Base-by-base conservation (phyloP, 2,113 vertebrate genomes). In the Azemiops feae region DNA sequence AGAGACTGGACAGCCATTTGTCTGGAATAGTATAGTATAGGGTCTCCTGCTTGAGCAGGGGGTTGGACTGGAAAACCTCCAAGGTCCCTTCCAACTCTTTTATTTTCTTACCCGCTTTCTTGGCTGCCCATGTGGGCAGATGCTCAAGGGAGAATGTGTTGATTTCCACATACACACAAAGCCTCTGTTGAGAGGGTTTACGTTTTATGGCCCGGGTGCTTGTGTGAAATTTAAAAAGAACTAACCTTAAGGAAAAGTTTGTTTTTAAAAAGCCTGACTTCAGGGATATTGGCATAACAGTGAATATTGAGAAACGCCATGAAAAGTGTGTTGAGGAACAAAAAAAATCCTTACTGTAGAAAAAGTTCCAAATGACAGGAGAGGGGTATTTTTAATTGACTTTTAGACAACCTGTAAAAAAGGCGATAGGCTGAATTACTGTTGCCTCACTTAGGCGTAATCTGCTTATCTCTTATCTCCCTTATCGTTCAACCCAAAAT, bases 111-210 rank as follows among this genome's bases (percentile, higher is more conserved):
- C 12, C 60, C 4, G 25, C 11, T 64, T 30, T 12, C 60, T 64
- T 4, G 3, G 1, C 60, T 30, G 10, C 60, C 10, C 16, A 7
- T 8, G 2, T 20, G 16, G 30, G 64, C 30, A 34, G 64, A 69
- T 14, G 5, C 30, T 74, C 1, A 3, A 7, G n/a, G 69, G 20
- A 20, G 6, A 39, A 39, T 20, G 1, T 0, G 0, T 6, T 39
- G 16, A 20, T 20, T 81, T 34, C 69, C 16, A 81, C 0, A 20
- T n/a, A 34, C 30, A 20, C 69, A 34, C 30, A 60, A 14, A 74
- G 64, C n/a, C 8, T 20, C 18, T 74, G n/a, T 7, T 34, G 14
- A 34, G n/a, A 74, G n/a, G 30, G 12, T 34, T 74, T 39, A 18
- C 18, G 64, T 69, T 69, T 69, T 34, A 69, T 18, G n/a, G 12